Conservation (phyloP, 2,797 vertebrate species). For the Aphelocoma californica region DNA sequence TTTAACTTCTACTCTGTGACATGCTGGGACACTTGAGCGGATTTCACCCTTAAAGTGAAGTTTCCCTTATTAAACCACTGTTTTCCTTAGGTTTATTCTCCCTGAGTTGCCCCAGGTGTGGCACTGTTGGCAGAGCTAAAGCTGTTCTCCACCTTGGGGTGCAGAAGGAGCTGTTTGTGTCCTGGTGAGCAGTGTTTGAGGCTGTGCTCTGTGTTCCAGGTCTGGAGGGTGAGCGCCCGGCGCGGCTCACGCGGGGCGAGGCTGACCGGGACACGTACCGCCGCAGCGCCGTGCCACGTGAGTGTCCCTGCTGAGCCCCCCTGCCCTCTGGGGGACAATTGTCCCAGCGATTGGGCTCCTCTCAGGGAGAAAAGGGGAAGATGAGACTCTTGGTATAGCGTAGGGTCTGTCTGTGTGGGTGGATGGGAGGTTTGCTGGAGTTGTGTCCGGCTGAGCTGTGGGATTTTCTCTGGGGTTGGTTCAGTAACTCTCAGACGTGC, state of each 20-base stretch:
- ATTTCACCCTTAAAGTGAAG: neutral
- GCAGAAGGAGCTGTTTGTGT: neutral
- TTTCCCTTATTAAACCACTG: fast-evolving
- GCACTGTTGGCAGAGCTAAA: neutral
- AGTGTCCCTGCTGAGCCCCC: constrained; percentile 57
- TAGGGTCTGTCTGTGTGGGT: fast-evolving
- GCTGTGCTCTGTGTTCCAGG: constrained; percentile 70
- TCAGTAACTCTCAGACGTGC: neutral
- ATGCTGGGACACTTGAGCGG: fast-evolving
- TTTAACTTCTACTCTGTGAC: neutral
- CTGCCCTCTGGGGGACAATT: neutral
- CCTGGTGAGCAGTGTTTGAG: neutral
- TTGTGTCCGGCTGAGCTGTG: neutral
- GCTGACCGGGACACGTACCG: constrained; percentile 96
- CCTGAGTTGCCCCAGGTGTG: neutral
- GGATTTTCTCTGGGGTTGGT: neutral
- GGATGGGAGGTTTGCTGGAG: neutral
- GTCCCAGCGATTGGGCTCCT: neutral
- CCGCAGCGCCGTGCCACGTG: constrained; percentile 91
- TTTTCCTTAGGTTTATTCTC: too few relatives aligned
- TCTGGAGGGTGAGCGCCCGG: constrained; percentile 93
- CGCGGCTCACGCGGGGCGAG: constrained; percentile 92
- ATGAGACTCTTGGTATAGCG: neutral
- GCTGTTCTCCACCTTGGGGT: neutral
- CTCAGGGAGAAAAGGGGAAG: neutral